Conservation (phyloP, 64 coral and sea anemone genomes). For the Platygyra sinensis region DNA sequence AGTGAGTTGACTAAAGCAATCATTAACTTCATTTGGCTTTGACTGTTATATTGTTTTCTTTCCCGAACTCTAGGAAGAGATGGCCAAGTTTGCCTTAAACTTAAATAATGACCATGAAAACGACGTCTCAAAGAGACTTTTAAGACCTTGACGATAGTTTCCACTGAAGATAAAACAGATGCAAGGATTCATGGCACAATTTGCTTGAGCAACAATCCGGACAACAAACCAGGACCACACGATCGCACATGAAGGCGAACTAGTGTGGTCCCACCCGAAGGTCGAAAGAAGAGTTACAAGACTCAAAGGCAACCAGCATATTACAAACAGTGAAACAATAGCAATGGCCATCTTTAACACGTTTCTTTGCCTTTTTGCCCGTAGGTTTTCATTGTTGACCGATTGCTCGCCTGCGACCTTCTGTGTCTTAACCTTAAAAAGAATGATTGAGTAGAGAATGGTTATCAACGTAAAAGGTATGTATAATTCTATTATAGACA, state of each 20-base stretch:
- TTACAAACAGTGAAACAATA: not conserved
- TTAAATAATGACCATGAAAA: too few species aligned
- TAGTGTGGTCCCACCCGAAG: not conserved
- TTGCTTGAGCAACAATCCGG: too few species aligned
- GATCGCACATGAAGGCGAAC: not conserved
- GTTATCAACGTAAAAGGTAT: not conserved
- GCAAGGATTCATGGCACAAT: too few species aligned
- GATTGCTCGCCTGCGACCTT: not conserved
- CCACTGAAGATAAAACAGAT: too few species aligned
- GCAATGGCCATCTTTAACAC: conserved; percentile 2
- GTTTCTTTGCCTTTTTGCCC: not conserved
- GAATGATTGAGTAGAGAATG: not conserved
- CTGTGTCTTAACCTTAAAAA: not conserved
- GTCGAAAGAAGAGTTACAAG: not conserved
- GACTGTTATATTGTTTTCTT: too few species aligned
- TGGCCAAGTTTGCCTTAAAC: too few species aligned
- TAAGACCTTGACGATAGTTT: too few species aligned
- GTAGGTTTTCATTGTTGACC: not conserved
- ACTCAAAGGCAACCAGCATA: not conserved
- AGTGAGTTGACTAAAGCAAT: too few species aligned
- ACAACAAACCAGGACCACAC: too few species aligned
- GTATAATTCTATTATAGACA: not conserved
- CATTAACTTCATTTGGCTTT: too few species aligned
- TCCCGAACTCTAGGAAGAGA: too few species aligned
- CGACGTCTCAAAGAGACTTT: too few species aligned